Conservation (phyloP, 2,888 invertebrate species). For the Heterodera filipjevi region DNA sequence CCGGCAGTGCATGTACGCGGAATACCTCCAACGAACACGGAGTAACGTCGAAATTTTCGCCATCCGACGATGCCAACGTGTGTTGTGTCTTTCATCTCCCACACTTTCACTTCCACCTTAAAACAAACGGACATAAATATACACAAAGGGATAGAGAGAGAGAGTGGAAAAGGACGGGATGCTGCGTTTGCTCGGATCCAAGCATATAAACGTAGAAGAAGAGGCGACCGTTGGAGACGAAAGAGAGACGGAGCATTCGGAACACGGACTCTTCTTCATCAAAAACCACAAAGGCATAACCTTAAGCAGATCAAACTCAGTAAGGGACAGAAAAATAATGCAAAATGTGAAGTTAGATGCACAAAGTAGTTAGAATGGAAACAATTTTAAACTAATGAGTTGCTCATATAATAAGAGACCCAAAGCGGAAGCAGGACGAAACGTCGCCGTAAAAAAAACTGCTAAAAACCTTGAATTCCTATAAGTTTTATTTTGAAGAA, state of each 20-base stretch:
- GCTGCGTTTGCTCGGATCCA: background rate
- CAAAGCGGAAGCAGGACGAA: too few species aligned
- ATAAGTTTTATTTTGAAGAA: too few species aligned
- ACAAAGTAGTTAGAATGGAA: too few species aligned
- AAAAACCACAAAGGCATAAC: constrained; percentile 37
- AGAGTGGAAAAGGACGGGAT: background rate
- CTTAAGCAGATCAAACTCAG: constrained; percentile 18
- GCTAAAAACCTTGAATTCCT: too few species aligned
- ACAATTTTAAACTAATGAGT: too few species aligned
- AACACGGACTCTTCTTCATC: constrained; percentile 33
- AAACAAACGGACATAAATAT: constrained; percentile 7
- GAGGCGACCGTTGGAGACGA: constrained; percentile 16
- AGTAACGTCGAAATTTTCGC: constrained; percentile 31
- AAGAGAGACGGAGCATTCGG: constrained; percentile 30
- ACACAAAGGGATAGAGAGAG: constrained; percentile 3
- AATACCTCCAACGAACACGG: constrained; percentile 37
- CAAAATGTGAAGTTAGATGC: too few species aligned
- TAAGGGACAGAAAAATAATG: background rate
- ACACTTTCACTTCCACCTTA: constrained; percentile 38
- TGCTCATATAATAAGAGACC: too few species aligned
- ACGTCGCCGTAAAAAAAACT: too few species aligned
- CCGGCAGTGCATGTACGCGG: constrained; percentile 40
- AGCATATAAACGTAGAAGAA: constrained; percentile 29
- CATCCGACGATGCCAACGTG: constrained; percentile 30
- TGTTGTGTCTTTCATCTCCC: constrained; percentile 32